Evolutionary conservation across 2,113 vertebrate genomes (phyloP), one percentile per base, ranked within the genome.

Genomic region (Orycteropus afer): DNA sequence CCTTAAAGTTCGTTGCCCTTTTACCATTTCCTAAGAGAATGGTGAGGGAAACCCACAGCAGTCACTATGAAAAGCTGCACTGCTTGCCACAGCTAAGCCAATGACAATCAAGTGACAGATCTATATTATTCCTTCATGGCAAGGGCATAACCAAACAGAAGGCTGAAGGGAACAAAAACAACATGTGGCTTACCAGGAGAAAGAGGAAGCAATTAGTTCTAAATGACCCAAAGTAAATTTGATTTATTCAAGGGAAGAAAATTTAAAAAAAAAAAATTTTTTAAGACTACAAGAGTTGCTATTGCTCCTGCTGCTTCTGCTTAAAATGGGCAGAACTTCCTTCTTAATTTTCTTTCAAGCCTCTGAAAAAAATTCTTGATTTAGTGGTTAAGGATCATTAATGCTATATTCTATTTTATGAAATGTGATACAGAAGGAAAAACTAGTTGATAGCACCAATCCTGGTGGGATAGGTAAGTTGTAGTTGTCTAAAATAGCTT

Each of bases 1-100:
- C 74, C 32, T 93, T 65, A 59, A 80, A 86, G 91, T 92, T 67
- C 83, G 96, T 42, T 86, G 91, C 73, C 93, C 83, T 92, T 95
- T 85, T 3, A 67, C 32, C 47, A 55, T 87, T 85, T 27, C 74
- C 69, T 40, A 42, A 61, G 78, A 86, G 69, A 78, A 90, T 27
- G 49, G 73, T 18, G 5, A 90, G 42, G 59, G 77, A 90, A 92
- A 63, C 74, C 79, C 83, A 71, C 49, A 74, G 81, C 42, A 53
- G 92, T 76, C 73, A 37, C 40, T 51, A n/a, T 29, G 76, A 57
- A 71, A 59, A 57, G 85, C 45, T 71, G 65, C 4, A 47, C n/a
- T 1, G 23, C 82, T 83, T 92, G n/a, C 59, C 86, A 73, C 0
- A 1, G 9, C 89, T 77, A 74, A 65, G 61, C 25, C 53, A 34